phyloP scores from a whole-genome alignment of 2,797 vertebrate genomes.

The Acanthis flammea region DNA sequence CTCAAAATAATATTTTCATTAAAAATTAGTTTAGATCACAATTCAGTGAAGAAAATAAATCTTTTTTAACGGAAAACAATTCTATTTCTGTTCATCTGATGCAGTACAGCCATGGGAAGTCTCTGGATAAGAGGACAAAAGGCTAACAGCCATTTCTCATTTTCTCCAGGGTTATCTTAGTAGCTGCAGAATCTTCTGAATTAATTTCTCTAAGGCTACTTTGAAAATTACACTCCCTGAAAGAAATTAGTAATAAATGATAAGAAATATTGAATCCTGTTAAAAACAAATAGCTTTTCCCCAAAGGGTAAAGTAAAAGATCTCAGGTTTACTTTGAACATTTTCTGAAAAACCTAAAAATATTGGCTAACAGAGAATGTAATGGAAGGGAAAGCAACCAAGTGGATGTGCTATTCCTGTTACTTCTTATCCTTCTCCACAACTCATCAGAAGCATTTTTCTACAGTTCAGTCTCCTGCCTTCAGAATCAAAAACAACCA shows the following conservation, averaged over 20 bases:
- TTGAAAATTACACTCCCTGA: neutral
- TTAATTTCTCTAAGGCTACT: neutral
- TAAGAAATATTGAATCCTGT: neutral
- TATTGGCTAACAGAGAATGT: neutral
- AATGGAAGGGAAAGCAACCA: neutral
- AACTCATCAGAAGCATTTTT: neutral
- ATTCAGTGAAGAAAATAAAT: neutral
- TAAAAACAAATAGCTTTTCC: neutral
- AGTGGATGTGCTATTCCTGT: neutral
- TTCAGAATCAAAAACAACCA: neutral
- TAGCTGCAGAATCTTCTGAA: neutral
- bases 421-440: neutral
- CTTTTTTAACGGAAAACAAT: neutral
- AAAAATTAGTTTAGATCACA: neutral
- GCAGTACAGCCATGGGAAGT: neutral
- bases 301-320: neutral
- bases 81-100: neutral
- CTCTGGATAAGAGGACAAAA: neutral
- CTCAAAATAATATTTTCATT: neutral
- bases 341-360: neutral
- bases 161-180: neutral
- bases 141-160: neutral
- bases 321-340: neutral
- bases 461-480: neutral
- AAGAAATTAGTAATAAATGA: neutral